Base-by-base conservation (phyloP, 2,888 invertebrate species). In the Dasysyrphus tricinctus region DNA sequence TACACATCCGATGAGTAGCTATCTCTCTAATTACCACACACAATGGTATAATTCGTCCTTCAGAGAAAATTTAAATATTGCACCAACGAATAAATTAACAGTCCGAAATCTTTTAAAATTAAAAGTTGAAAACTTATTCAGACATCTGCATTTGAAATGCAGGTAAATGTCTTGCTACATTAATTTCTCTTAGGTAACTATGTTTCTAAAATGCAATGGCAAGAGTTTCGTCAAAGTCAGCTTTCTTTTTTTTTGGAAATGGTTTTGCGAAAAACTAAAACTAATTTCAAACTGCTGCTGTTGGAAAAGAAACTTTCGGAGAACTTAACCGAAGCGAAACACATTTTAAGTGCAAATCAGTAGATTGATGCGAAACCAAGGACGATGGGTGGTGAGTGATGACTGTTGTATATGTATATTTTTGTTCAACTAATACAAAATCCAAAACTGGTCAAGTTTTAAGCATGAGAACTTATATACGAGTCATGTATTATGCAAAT, bases 21-120 rank as follows among this genome's bases (percentile, higher is more conserved):
- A n/a, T 39, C 24, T 54, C 59, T 49, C 47, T 80, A 80, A 80
- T 75, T 69, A 80, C n/a, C n/a, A 12, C 67, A 14, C 42, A 37
- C 42, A 65, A 37, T 24, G 19, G 29, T n/a, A 32, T 11, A 59
- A 59, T 34, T 24, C 6, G 9, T 12, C 16, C 24, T 11, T 44
- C 24, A 16, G 12, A 44, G 24, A n/a, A 65, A 80, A 59, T 80
- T 61, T 16, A 75, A 61, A 80, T 75, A 61, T 34, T 51, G 39
- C 34, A 74, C 3, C 34, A 6, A 29, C 54, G 29, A 42, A n/a
- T 51, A 37, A 54, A 61, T 80, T 61, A 54, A 70, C 78, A 42
- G 75, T 80, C 69, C 80, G 61, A 67, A 75, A 80, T 75, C 74
- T 69, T 80, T 51, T 49, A n/a, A 69, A 75, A 51, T 80, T 74